Percentiles rank a stretch among this genome's conserved stretches.
Conservation (phyloP, 1,140 invertebrate species). For the Apis cerana region DNA sequence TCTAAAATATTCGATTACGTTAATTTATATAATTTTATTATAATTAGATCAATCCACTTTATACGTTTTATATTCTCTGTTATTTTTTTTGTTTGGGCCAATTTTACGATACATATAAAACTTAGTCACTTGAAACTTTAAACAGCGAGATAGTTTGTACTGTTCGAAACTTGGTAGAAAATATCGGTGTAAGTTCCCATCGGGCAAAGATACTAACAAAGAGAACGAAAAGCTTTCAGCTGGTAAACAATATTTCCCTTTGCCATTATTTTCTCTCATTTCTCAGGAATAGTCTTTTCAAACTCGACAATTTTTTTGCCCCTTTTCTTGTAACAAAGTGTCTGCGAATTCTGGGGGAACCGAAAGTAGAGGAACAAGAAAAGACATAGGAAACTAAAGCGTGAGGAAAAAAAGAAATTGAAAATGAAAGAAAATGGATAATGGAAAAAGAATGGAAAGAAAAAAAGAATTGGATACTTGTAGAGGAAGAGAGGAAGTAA, state of each 20-base stretch:
- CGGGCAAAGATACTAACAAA: too few relatives aligned
- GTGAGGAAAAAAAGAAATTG: background rate
- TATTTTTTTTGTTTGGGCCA: too few relatives aligned
- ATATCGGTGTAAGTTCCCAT: background rate
- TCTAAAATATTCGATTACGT: too few relatives aligned
- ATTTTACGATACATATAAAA: background rate
- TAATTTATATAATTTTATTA: too few relatives aligned
- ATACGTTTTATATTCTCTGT: background rate
- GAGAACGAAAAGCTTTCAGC: background rate
- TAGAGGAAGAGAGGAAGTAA: background rate
- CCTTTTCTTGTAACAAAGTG: background rate
- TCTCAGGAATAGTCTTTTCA: background rate
- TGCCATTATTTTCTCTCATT: background rate
- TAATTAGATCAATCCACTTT: too few relatives aligned
- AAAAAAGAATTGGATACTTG: background rate
- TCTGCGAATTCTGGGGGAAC: background rate
- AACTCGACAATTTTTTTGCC: background rate
- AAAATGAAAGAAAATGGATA: background rate
- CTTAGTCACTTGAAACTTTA: background rate
- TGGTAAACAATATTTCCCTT: constrained; percentile 17
- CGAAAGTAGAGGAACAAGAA: too few relatives aligned
- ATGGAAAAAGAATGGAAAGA: background rate
- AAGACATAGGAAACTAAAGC: background rate
- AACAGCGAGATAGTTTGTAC: background rate
- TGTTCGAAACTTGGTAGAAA: background rate